Evolutionary conservation across 2,888 invertebrate species (phyloP), one percentile per base, ranked within the genome.

Genomic region (Pediacus dermestoides): DNA sequence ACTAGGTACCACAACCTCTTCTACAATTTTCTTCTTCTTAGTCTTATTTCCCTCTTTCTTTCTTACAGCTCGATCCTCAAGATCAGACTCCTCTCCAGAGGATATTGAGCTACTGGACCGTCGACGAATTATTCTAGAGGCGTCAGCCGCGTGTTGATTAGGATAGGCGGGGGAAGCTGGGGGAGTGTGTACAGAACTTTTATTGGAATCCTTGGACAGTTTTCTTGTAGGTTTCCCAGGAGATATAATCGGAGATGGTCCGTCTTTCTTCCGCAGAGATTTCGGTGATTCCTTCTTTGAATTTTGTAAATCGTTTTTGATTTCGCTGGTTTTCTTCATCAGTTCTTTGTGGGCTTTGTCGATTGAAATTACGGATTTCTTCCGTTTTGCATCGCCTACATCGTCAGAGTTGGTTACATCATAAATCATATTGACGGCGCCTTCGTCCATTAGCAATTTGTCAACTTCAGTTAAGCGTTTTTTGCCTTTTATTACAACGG

Each of bases 21-120:
- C 28, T n/a, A 21, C 15, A 15, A 13, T 36, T 16, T 43, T 42
- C 31, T 46, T 48, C 2, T 40, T 46, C 25, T 50, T 53, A 1
- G 42, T 28, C 16, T 45, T 46, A 42, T 43, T 43, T 11, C 18
- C 4, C 4, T 22, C n/a, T 25, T 47, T 48, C 34, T 42, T 48
- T 25, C 31, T 47, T 4, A 34, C 13, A 4, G 34, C 9, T 53
- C 43, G 73, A 55, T 42, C 66, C 49, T 42, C 77, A 67, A 45
- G 75, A 73, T 42, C 76, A 9, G 30, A 21, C 11, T 57, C 66
- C 13, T 58, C 62, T 26, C 44, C 53, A 43, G 67, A 67, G 0
- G 86, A 86, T 61, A 85, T 85, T 1, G 87, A 87, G 63, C 87
- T 88, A 28, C 88, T 88, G 2, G 89, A 89, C 58, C 89, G 86